Conservation (phyloP, 2,113 vertebrate species). For the Synodontis membranacea region DNA sequence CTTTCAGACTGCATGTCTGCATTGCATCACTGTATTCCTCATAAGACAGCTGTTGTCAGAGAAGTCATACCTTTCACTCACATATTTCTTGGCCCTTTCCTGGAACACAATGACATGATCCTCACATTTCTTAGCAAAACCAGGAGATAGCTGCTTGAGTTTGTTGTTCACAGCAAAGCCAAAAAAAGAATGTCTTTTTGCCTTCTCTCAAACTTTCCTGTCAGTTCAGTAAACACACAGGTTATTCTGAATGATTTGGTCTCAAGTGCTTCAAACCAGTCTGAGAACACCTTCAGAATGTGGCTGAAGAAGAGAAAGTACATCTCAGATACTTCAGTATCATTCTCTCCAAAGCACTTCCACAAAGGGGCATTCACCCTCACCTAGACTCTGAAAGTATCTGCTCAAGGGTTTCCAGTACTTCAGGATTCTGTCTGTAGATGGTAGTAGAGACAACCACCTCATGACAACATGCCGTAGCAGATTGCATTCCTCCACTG, state of each 20-base stretch:
- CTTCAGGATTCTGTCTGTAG: no score
- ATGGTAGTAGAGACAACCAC: no score
- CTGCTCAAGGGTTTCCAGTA: no score
- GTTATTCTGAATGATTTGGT: slow-evolving; percentile 9
- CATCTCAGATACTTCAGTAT: no score
- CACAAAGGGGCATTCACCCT: no score
- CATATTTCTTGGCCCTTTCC: slow-evolving; percentile 41
- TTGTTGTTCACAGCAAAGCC: slow-evolving; percentile 31
- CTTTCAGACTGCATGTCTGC: slow-evolving; percentile 31
- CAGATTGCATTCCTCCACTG: background rate
- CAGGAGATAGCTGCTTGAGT: slow-evolving; percentile 23
- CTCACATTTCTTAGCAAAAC: slow-evolving; percentile 33
- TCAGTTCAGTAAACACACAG: background rate
- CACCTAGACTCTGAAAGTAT: no score
- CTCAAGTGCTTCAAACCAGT: no score
- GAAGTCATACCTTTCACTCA: slow-evolving; percentile 39
- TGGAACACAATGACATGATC: slow-evolving; percentile 37
- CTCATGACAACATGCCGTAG: no score
- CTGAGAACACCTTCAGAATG: slow-evolving; percentile 34
- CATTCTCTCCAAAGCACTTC: no score
- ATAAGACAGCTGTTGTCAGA: slow-evolving; percentile 20
- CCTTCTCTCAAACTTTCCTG: slow-evolving; percentile 39
- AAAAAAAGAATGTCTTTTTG: slow-evolving; percentile 33
- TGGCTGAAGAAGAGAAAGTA: no score
- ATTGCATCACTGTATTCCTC: slow-evolving; percentile 41